These are phyloP conservation scores for Tragelaphus scriptus DNA, from an alignment of 2,113 vertebrate genomes.

Conservation along the genomic window DNA sequence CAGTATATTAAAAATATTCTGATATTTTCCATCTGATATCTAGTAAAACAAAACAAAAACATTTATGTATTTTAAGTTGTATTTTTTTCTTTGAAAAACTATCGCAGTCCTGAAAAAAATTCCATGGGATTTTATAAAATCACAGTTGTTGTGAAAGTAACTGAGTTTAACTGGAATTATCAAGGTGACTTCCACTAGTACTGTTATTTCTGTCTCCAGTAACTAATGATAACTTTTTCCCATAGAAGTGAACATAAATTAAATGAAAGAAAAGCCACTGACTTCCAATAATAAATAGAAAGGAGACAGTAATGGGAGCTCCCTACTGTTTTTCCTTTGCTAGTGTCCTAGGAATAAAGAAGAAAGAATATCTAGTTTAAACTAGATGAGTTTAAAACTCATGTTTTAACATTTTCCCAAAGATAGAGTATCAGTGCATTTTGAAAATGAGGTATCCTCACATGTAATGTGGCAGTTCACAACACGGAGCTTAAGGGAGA, in stretches of 20 bases:
- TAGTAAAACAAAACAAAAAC: background rate
- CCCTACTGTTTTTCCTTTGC: constrained; percentile 41
- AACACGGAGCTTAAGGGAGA: background rate
- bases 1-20: background rate
- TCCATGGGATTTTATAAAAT: background rate
- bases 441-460: constrained; percentile 27
- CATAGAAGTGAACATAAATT: constrained; percentile 53
- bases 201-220: constrained; percentile 48
- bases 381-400: background rate
- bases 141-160: constrained; percentile 34
- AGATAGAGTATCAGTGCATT: background rate
- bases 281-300: constrained; percentile 50
- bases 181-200: constrained; percentile 59
- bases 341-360: constrained; percentile 5
- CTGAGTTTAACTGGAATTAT: constrained; percentile 54
- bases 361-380: constrained; percentile 10
- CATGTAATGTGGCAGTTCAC: background rate
- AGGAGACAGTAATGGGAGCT: constrained; percentile 27
- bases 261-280: constrained; percentile 28
- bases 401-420: constrained; percentile 2
- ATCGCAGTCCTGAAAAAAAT: background rate
- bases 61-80: background rate
- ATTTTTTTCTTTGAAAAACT: background rate
- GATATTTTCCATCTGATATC: background rate
- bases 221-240: constrained; percentile 59